Evolutionary conservation across 2,888 invertebrate species (phyloP), one percentile per base, ranked within the genome.

Genomic region (Orthosia cruda): DNA sequence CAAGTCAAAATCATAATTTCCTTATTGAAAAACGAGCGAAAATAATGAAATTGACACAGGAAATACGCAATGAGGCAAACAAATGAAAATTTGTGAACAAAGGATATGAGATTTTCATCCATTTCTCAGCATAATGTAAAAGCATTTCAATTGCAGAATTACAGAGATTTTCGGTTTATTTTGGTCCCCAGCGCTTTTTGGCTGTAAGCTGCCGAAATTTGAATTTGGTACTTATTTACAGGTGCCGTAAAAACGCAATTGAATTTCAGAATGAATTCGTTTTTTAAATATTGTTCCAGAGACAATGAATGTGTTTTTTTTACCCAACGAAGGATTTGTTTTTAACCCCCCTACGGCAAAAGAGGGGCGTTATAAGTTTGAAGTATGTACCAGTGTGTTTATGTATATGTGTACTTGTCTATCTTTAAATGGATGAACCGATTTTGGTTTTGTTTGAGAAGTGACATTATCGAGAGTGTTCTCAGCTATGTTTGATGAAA

Each of bases 111-210:
- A 49, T 55, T 55, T 47, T 7, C 45, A 50, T 5, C 62, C 50
- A 69, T 57, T 70, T 70, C 50, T 62, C 70, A 47, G 7, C 12
- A 32, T 55, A 49, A 50, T 73, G 23, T 73, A 40, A 40, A 26
- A 58, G 45, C 65, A 32, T 75, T 45, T 55, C 77, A 26, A 61
- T 62, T 20, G 15, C 54, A 77, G 40, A 50, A 57, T 62, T 7
- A 7, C 4, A 45, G 47, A 47, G 12, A 52, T 77, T 63, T 69
- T n/a, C 16, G 7, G 20, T 7, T 62, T 47, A 57, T 52, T 70
- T 45, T n/a, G 20, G 59, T 45, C 45, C 20, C 59, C 45, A 40
- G 1, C 9, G 59, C 15, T 15, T 20, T 76, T 77, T 23, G 50
- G 20, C 32, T 47, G 23, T 32, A 52, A 52, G 11, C 65, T 74